Evolutionary conservation across 1,140 invertebrate species (phyloP).

Genomic region (Rhagoletis pomonella): DNA sequence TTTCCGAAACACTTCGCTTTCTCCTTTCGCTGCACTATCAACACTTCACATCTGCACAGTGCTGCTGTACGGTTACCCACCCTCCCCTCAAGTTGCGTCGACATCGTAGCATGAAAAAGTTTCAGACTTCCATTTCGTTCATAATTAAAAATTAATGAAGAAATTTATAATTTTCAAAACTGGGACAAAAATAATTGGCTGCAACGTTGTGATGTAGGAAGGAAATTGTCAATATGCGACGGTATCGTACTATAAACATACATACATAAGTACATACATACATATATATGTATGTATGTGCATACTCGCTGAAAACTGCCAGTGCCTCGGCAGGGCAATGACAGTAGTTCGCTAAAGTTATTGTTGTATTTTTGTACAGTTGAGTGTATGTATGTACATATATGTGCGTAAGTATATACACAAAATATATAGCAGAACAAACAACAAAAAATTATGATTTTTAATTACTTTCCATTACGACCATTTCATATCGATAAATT

Average conservation of each 20-base stretch:
- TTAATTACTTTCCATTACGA: conserved; percentile 40
- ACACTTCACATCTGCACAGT: not conserved
- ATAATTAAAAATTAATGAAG: conserved; percentile 53
- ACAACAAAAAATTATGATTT: conserved; percentile 23
- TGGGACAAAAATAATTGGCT: conserved; percentile 50
- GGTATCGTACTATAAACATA: not conserved
- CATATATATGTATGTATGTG: not conserved
- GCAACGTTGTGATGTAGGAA: conserved; percentile 23
- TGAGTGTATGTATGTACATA: too few relatives aligned
- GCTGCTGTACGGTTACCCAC: not conserved
- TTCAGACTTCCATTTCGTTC: conserved; percentile 47
- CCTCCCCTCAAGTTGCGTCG: not conserved
- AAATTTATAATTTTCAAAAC: conserved; percentile 51
- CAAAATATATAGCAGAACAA: not conserved
- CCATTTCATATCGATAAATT: conserved; percentile 35
- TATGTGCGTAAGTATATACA: not conserved
- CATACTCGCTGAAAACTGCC: not conserved
- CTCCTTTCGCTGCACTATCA: not conserved
- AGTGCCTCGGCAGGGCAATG: not conserved
- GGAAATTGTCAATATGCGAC: conserved; percentile 48
- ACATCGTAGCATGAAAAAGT: conserved; percentile 17
- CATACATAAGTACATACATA: not conserved
- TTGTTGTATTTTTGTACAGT: not conserved
- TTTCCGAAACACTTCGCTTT: not conserved
- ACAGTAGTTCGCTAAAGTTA: conserved; percentile 24